Evolutionary conservation across 2,888 invertebrate genomes (phyloP), one percentile per base, ranked within the genome.

Genomic region (Tetramorium bicarinatum): DNA sequence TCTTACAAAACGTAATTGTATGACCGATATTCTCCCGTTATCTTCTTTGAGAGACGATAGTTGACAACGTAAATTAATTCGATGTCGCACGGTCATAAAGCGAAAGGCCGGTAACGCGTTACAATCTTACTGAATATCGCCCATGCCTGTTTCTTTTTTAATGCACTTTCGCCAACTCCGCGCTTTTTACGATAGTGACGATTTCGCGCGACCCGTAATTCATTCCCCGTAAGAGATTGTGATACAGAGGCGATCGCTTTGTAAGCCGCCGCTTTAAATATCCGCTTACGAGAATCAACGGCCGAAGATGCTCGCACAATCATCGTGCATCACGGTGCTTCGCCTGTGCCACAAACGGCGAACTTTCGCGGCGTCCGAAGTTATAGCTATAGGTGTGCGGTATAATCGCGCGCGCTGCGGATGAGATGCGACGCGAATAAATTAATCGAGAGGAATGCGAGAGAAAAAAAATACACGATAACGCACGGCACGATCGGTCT

Each of bases 251-350:
- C 59, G 69, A 69, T 79, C 69, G 59, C 47, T 71, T 69, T 71
- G 69, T 49, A 25, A 47, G 8, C 34, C 59, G 79, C 59, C 59
- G 71, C 59, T 25, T 69, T 59, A 69, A 80, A 69, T 80, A 69
- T 80, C 47, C 59, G 47, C 18, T 69, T 47, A 59, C 34, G 71
- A 59, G 56, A 69, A 3, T 69, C 69, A 47, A 44, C 47, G 25
- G n/a, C 15, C 44, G n/a, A 34, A 75, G 47, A 49, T 34, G 38
- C n/a, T 74, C 59, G 18, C 67, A 84, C 75, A 79, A 86, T 88
- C 83, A 61, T 47, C 75, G 64, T 86, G 82, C 67, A 82, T 86
- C 86, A 75, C 38, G 76, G 77, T 62, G n/a, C 75, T 77, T 86
- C 82, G 71, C 44, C 54, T 29, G 67, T 75, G 56, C 66, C 62